Conservation (phyloP, 1,140 invertebrate species). For the Trypoxylus dichotomus region DNA sequence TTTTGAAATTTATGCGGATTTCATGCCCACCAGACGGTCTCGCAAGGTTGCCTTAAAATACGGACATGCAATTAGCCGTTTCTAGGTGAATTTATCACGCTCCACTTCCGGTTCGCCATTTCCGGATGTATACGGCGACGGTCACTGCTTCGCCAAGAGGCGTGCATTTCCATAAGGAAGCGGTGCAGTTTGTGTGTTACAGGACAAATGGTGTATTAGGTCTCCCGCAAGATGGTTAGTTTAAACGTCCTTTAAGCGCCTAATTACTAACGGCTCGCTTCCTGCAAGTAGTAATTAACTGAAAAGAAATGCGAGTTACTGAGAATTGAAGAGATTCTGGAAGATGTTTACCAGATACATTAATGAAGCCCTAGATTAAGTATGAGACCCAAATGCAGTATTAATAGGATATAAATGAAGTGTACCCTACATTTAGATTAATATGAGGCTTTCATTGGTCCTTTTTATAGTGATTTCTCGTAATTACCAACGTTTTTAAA, state of each 20-base stretch:
- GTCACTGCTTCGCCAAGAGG: background rate
- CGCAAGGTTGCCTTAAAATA: background rate
- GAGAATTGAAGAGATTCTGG: no score
- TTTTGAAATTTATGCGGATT: constrained; percentile 3
- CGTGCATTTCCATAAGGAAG: background rate
- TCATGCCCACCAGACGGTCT: constrained; percentile 1
- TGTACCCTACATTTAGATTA: no score
- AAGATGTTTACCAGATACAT: no score
- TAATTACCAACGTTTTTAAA: no score
- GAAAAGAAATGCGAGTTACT: no score
- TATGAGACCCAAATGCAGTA: no score
- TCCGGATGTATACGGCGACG: constrained; percentile 1
- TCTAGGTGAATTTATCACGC: constrained; percentile 2
- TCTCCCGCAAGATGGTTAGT: background rate
- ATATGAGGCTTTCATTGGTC: no score
- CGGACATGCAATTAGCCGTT: constrained; percentile 5
- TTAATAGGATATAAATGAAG: no score
- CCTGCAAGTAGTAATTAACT: no score
- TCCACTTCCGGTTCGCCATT: background rate
- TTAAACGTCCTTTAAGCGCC: background rate
- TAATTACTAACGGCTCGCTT: no score
- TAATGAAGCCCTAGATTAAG: no score
- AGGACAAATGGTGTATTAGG: background rate
- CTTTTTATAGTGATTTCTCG: no score
- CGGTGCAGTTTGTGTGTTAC: background rate